Evolutionary conservation across 2,888 invertebrate species (phyloP).

Genomic region (Elegia similella): DNA sequence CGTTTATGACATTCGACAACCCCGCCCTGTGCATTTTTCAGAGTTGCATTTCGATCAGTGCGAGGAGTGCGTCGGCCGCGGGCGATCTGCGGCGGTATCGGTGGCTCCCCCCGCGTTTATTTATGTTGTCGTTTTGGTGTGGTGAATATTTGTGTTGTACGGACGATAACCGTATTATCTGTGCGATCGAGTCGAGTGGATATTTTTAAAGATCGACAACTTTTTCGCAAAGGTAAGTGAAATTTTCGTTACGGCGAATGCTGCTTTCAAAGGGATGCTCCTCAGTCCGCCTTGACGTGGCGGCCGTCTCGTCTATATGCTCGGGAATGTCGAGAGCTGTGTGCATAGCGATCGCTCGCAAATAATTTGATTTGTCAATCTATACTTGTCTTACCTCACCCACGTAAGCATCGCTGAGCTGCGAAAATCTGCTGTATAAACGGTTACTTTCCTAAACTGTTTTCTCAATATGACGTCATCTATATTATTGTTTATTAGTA

Average conservation of each 20-base stretch:
- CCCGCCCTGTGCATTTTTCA: slow-evolving; percentile 78
- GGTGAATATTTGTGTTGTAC: slow-evolving; percentile 80
- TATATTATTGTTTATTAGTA: slow-evolving; percentile 16
- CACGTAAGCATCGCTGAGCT: slow-evolving; percentile 9
- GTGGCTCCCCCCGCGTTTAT: slow-evolving; percentile 70
- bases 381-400: slow-evolving; percentile 10
- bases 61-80: slow-evolving; percentile 62
- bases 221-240: slow-evolving; percentile 69
- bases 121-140: slow-evolving; percentile 81
- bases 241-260: slow-evolving; percentile 50
- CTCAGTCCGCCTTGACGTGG: slow-evolving; percentile 69
- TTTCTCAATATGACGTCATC: slow-evolving; percentile 47
- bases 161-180: slow-evolving; percentile 79
- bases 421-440: slow-evolving; percentile 8
- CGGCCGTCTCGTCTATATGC: slow-evolving; percentile 55
- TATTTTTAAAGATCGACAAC: slow-evolving; percentile 70
- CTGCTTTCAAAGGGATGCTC: slow-evolving; percentile 46
- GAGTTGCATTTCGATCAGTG: slow-evolving; percentile 71
- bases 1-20: slow-evolving; percentile 78
- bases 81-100: slow-evolving; percentile 52
- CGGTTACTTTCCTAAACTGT: slow-evolving; percentile 15
- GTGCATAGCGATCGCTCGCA: slow-evolving; percentile 35
- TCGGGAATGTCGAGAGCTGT: slow-evolving; percentile 50
- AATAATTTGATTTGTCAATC: slow-evolving; percentile 16
- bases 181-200: slow-evolving; percentile 75